Percentiles rank a stretch among this genome's conserved stretches.
Conservation (phyloP, 2,113 vertebrate species). For the Chionodraco myersi region DNA sequence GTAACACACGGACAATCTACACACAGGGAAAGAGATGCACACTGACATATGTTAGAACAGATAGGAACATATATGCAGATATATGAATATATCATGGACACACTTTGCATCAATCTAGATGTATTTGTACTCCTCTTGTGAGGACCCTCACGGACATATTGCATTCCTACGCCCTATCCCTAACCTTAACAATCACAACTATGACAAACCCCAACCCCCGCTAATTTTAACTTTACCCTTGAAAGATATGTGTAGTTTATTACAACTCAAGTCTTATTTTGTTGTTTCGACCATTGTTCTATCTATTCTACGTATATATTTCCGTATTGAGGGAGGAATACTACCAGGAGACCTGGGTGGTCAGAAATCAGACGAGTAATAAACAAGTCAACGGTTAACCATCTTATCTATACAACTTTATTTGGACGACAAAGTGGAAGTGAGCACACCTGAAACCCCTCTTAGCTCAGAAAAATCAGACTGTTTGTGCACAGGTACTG, state of each 20-base stretch:
- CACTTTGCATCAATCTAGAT: background rate
- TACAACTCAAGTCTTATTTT: background rate
- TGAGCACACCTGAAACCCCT: background rate
- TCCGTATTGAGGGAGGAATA: background rate
- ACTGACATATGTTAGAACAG: background rate
- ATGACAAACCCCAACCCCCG: conserved; percentile 22
- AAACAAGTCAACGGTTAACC: conserved; percentile 1
- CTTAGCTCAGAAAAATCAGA: background rate
- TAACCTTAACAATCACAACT: background rate
- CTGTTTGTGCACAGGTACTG: background rate
- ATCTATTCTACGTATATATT: background rate
- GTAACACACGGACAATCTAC: background rate
- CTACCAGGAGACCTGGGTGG: background rate
- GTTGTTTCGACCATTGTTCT: background rate
- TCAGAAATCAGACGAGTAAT: background rate
- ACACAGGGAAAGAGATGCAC: background rate
- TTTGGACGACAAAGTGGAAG: background rate
- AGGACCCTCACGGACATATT: conserved; percentile 9
- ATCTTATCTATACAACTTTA: background rate
- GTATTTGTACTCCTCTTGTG: background rate
- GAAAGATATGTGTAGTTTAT: background rate
- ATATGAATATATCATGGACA: background rate
- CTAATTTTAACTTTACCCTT: conserved; percentile 15
- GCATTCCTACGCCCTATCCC: background rate
- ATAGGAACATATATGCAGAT: background rate